A percentile compares a stretch with the other conserved stretches of the same genome.
phyloP scores from a whole-genome alignment of 1,140 invertebrate species.

The Drosophila nigromelanica region DNA sequence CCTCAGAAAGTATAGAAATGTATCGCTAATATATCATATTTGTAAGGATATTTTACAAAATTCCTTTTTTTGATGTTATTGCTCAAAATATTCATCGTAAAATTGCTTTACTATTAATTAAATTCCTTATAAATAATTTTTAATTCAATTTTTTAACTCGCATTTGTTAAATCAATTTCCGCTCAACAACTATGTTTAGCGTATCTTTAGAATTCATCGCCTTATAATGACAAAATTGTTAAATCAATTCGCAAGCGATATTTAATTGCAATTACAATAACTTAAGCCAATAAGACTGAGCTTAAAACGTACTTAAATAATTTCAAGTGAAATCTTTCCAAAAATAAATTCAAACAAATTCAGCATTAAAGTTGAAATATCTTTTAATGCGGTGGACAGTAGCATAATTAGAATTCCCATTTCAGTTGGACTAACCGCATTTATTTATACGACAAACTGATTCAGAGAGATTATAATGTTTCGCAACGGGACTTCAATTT shows the following conservation, averaged over 20 bases:
- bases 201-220: too few relatives aligned
- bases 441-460: slow-evolving; percentile 41
- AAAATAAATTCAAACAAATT: not conserved
- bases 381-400: not conserved
- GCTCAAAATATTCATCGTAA: too few relatives aligned
- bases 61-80: too few relatives aligned
- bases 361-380: not conserved
- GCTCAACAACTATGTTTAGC: too few relatives aligned
- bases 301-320: not conserved
- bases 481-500: not conserved
- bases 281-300: not conserved
- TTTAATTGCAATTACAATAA: not conserved
- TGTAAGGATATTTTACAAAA: too few relatives aligned
- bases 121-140: too few relatives aligned
- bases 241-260: not conserved
- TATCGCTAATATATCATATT: too few relatives aligned
- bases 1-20: too few relatives aligned
- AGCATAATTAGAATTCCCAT: not conserved
- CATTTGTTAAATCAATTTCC: too few relatives aligned
- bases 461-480: slow-evolving; percentile 20
- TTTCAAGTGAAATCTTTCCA: not conserved
- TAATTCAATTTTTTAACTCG: too few relatives aligned
- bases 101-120: too few relatives aligned
- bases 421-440: not conserved
- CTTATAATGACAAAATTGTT: not conserved